Percentiles rank a stretch among this genome's conserved stretches.
These are phyloP conservation scores for Moxostoma hubbsi DNA, from an alignment of 2,797 vertebrate species.

Conservation along the genomic window DNA sequence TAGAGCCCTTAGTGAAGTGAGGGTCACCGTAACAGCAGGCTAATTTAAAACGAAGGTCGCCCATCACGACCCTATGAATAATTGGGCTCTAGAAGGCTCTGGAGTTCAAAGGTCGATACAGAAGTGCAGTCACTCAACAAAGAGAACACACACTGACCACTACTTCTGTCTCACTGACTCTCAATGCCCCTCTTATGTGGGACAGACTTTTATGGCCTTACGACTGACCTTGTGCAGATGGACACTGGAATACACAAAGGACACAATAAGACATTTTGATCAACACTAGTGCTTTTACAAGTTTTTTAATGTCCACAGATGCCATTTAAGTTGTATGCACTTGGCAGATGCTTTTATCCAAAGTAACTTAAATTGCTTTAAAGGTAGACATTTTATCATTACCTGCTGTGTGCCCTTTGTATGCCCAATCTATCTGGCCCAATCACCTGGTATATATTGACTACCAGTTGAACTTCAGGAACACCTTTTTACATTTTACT, in stretches of 20 bases:
- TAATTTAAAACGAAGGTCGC: conserved; percentile 57
- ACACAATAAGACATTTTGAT: conserved; percentile 13
- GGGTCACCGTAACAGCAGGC: conserved; percentile 42
- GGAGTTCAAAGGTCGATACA: conserved; percentile 62
- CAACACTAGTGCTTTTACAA: conserved; percentile 13
- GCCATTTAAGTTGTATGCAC: conserved; percentile 20
- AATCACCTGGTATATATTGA: too few species aligned
- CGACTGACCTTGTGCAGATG: conserved; percentile 70
- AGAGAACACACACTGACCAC: conserved; percentile 43
- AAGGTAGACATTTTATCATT: too few species aligned
- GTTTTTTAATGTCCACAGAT: conserved; percentile 28
- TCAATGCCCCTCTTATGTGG: conserved; percentile 40
- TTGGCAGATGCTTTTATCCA: background rate
- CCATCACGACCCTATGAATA: conserved; percentile 64
- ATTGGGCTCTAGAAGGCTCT: conserved; percentile 63
- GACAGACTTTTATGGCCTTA: conserved; percentile 53
- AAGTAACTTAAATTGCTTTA: too few species aligned
- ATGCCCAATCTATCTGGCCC: too few species aligned
- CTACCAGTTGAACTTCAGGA: too few species aligned
- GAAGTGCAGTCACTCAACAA: conserved; percentile 63
- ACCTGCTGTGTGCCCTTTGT: too few species aligned
- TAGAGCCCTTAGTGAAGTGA: conserved; percentile 48
- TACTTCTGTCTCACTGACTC: conserved; percentile 23
- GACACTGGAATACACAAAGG: conserved; percentile 47
- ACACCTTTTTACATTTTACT: too few species aligned